Evolutionary conservation across 2,888 invertebrate genomes (phyloP), one percentile per base, ranked within the genome.

Genomic region (Arenicola marina): DNA sequence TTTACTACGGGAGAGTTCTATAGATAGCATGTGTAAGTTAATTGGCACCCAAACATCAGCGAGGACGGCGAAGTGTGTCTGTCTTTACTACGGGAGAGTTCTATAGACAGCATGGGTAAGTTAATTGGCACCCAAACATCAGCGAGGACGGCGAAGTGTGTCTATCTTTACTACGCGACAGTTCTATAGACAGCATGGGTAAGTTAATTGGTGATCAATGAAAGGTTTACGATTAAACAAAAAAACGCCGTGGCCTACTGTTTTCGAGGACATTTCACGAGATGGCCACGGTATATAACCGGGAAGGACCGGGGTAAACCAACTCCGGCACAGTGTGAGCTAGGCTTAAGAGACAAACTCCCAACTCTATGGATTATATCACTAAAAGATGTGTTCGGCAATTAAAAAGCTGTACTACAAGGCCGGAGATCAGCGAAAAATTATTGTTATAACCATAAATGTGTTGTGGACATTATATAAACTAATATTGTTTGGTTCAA

Each of bases 11-110:
- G n/a, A n/a, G n/a, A n/a, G n/a, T n/a, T n/a, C n/a, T n/a, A n/a
- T n/a, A n/a, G n/a, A n/a, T n/a, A n/a, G 96, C 86, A n/a, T n/a
- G n/a, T n/a, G n/a, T n/a, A n/a, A n/a, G n/a, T n/a, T n/a, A n/a
- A n/a, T n/a, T 96, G 95, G 94, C 96, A 97, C 86, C 96, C 96
- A 4, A 97, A 97, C 83, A 96, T 97, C 70, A 93, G 90, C 76
- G 92, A 93, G 74, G 90, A 91, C 69, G 96, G 96, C 21, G 92
- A 93, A 76, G 93, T 96, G 29, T 97, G 96, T 82, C 85, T 97
- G 44, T 95, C 95, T 48, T 86, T 97, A 57, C 85, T 97, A 62
- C 86, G 96, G 63, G 92, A 93, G 83, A 95, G 91, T 74, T 94
- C 95, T 59, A 90, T 95, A 71, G 96, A 96, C 85, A 93, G 93